Evolutionary conservation across 2,888 invertebrate genomes (phyloP).

Genomic region (Apamea anceps): DNA sequence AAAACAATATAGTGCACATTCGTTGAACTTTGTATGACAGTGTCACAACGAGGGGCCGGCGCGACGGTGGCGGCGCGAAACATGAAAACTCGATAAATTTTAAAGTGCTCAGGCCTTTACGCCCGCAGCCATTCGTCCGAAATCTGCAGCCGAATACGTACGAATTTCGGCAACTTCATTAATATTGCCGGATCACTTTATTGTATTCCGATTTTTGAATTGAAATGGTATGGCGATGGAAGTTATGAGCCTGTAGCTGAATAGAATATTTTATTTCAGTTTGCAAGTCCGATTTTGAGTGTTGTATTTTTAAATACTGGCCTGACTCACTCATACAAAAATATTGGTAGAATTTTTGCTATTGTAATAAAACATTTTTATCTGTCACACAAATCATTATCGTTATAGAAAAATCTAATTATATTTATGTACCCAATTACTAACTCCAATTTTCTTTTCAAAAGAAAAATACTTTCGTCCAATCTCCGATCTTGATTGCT

Average conservation of each 20-base stretch:
- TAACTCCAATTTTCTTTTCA: slow-evolving; percentile 10
- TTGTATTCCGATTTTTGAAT: slow-evolving; percentile 64
- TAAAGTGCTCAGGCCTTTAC: slow-evolving; percentile 81
- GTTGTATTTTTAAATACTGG: slow-evolving; percentile 32
- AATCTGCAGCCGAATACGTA: slow-evolving; percentile 70
- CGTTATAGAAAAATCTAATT: slow-evolving; percentile 28
- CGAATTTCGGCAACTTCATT: slow-evolving; percentile 68
- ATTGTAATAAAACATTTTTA: slow-evolving; percentile 15
- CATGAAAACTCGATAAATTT: slow-evolving; percentile 89
- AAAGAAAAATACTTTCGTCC: slow-evolving; percentile 25
- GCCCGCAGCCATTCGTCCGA: slow-evolving; percentile 78
- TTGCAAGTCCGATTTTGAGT: slow-evolving; percentile 21
- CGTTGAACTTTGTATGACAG: slow-evolving; percentile 63
- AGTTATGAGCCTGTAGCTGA: slow-evolving; percentile 22
- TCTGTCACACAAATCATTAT: slow-evolving; percentile 12
- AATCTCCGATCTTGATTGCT: slow-evolving; percentile 59
- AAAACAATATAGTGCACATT: slow-evolving; percentile 57
- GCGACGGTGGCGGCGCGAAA: slow-evolving; percentile 63
- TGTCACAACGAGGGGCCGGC: slow-evolving; percentile 56
- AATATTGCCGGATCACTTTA: slow-evolving; percentile 63
- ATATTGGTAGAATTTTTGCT: not conserved
- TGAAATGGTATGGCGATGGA: slow-evolving; percentile 44
- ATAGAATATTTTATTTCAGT: slow-evolving; percentile 33
- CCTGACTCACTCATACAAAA: not conserved
- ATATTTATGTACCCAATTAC: slow-evolving; percentile 46